phyloP scores from a whole-genome alignment of 2,113 vertebrate species.

The Pomatorhinus ruficollis region DNA sequence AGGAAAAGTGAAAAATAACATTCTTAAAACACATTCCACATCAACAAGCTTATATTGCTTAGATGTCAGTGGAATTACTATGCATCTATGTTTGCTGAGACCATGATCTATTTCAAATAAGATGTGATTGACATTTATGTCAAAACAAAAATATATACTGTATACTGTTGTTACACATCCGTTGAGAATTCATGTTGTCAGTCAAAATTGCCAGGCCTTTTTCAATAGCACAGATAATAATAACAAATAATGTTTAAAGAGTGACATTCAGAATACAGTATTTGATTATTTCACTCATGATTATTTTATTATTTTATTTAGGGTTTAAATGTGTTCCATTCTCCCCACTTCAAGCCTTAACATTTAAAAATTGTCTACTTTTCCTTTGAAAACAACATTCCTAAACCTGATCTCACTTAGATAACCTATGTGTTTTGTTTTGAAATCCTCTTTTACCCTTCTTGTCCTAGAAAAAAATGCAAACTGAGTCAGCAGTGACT shows the following conservation, averaged over 20 bases:
- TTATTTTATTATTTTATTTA: not conserved
- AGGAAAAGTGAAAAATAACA: not conserved
- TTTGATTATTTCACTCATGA: not conserved
- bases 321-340: not conserved
- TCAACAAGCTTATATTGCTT: not conserved
- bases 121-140: not conserved
- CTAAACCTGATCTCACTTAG: not conserved
- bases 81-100: not conserved
- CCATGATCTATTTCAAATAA: not conserved
- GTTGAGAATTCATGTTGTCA: not conserved
- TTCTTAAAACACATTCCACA: not conserved
- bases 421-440: not conserved
- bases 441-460: not conserved
- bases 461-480: rapidly evolving
- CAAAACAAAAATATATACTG: not conserved
- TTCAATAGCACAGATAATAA: not conserved
- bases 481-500: not conserved
- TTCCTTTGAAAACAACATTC: not conserved
- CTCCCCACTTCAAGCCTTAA: not conserved
- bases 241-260: not conserved
- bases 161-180: not conserved
- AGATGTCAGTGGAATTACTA: not conserved
- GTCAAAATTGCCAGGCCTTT: not conserved
- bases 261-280: not conserved
- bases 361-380: not conserved